Evolutionary conservation across 2,797 vertebrate genomes (phyloP).

Genomic region (Hydrolagus colliei): DNA sequence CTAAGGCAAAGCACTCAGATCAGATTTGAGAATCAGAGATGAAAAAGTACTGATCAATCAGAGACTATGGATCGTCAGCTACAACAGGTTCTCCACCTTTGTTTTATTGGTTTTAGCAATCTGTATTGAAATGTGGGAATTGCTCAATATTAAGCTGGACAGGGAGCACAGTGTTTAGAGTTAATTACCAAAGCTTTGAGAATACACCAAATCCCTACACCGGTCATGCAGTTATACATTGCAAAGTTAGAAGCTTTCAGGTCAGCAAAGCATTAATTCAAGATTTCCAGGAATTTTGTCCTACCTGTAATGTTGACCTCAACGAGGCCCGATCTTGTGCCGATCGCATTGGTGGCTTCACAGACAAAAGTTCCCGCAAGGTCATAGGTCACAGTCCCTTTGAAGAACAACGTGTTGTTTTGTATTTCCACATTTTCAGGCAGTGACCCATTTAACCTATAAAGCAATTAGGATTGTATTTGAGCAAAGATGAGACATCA

Average conservation of each 20-base stretch:
- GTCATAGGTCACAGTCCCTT: constrained; percentile 76
- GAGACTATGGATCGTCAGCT: no score
- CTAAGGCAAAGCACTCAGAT: no score
- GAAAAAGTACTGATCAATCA: no score
- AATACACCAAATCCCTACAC: neutral
- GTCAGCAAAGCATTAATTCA: constrained; percentile 26
- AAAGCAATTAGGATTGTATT: neutral
- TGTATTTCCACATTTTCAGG: constrained; percentile 81
- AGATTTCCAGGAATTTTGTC: constrained; percentile 35
- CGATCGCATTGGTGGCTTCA: constrained; percentile 85
- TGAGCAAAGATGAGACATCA: neutral
- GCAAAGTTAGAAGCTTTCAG: constrained; percentile 12
- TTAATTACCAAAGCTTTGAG: neutral
- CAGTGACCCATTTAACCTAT: constrained; percentile 84
- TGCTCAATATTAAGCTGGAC: neutral
- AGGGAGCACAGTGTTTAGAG: neutral
- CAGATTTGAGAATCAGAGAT: no score
- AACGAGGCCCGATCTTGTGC: constrained; percentile 80
- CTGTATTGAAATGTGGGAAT: neutral
- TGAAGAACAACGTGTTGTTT: constrained; percentile 92
- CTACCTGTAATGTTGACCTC: constrained; percentile 97
- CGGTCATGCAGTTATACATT: neutral
- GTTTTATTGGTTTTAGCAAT: neutral
- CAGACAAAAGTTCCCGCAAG: constrained; percentile 84
- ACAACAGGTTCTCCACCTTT: no score